Base-by-base conservation (phyloP, 2,113 vertebrate species). In the Nothocercus julius region DNA sequence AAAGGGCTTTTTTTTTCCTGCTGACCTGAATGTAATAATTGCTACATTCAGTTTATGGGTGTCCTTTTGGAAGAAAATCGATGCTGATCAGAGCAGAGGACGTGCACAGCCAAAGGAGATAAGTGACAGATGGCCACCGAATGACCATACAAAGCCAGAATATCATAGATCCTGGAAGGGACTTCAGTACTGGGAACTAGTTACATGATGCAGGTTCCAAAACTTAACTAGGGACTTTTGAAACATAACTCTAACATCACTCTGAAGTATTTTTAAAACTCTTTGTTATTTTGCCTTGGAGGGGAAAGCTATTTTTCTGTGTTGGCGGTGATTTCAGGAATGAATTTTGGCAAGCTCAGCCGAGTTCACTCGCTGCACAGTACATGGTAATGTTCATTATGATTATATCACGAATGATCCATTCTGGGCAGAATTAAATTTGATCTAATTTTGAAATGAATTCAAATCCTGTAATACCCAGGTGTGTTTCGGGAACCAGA, bases 41-140 rank as follows among this genome's bases (percentile, higher is more conserved):
- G 61, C 64, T 93, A 49, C 67, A 82, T 95, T 95, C 92, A 90
- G 40, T 88, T 97, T 95, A 93, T 82, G 49, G 47, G 80, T 75
- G n/a, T 61, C n/a, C 40, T 82, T 91, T 91, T 91, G 53, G 45
- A 67, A 77, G n/a, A 24, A 47, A 91, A 92, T 83, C 5, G 4
- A 32, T 86, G 72, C 63, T 93, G 69, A 93, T 89, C 32, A 69
- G 54, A 95, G 44, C 47, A 92, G 73, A 94, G 61, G 59, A 93
- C 44, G 75, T 32, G 32, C 4, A 4, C 16, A 54, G 20, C 80
- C 92, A 94, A 95, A 93, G 5, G 61, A 92, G 49, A 2, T 90
- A 85, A 95, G 88, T 87, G 91, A 49, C 97, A 98, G 97, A 96
- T 97, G 97, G 96, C 77, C 66, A 83, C 58, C 76, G 75, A 96